Conservation (phyloP, 2,888 invertebrate genomes). For the Drosophila dives region DNA sequence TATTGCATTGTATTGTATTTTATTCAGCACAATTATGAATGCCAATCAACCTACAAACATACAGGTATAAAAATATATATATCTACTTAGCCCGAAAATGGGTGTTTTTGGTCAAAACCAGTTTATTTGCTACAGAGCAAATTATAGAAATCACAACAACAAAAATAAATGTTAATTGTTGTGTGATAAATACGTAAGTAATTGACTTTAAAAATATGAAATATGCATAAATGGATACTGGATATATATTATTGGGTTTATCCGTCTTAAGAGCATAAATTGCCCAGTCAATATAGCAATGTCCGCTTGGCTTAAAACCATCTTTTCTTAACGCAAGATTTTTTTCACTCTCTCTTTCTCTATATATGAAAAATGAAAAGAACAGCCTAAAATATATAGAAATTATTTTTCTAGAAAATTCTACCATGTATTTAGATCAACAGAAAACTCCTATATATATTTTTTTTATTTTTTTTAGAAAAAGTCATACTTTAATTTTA, state of each 20-base stretch:
- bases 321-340: background rate
- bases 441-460: background rate
- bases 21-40: conserved; percentile 48
- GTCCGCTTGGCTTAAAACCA: background rate
- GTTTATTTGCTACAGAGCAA: conserved; percentile 45
- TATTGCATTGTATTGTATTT: conserved; percentile 23
- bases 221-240: conserved; percentile 1
- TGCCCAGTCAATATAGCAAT: background rate
- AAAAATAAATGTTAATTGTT: conserved; percentile 10
- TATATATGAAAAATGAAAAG: background rate
- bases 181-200: conserved; percentile 6
- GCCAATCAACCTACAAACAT: conserved; percentile 51
- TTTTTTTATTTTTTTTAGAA: too few relatives aligned
- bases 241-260: background rate
- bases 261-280: background rate
- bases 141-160: conserved; percentile 10
- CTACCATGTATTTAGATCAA: background rate
- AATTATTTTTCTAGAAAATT: background rate
- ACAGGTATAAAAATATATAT: conserved; percentile 1
- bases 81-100: conserved; percentile 48
- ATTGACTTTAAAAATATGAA: conserved; percentile 7
- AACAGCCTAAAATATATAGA: background rate
- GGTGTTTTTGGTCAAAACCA: conserved; percentile 63
- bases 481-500: background rate
- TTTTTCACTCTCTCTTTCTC: accelerated